These are phyloP conservation scores for Drosophila watanabei DNA, from an alignment of 1,140 invertebrate genomes.

Conservation along the genomic window DNA sequence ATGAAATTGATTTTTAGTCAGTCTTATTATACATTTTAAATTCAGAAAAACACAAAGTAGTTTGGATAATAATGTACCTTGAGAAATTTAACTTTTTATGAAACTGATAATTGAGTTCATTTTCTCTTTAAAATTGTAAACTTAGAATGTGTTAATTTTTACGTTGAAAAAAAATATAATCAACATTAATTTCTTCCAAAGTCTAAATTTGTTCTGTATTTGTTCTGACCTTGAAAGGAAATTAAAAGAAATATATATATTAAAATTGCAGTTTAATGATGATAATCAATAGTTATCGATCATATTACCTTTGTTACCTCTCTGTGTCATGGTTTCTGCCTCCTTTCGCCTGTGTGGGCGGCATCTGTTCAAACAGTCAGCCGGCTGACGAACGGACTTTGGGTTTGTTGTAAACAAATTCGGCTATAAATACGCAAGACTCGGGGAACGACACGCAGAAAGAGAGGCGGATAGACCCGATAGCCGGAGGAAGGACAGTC, in stretches of 20 bases:
- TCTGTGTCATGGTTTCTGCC: neutral
- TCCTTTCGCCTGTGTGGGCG: constrained; percentile 34
- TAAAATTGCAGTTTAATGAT: neutral
- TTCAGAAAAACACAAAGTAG: neutral
- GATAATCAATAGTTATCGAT: neutral
- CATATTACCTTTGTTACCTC: neutral
- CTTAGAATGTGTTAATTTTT: too few relatives aligned
- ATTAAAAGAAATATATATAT: neutral
- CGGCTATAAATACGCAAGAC: constrained; percentile 47
- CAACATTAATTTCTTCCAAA: neutral
- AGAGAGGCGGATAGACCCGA: constrained; percentile 16
- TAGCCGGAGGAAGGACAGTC: constrained; percentile 39
- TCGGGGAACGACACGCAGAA: constrained; percentile 8
- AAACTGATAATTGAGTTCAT: neutral
- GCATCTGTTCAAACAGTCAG: constrained; percentile 34
- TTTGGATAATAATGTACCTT: neutral
- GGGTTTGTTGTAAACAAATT: constrained; percentile 71
- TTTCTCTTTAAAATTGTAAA: too few relatives aligned
- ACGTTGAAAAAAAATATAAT: too few relatives aligned
- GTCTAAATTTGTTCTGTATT: too few relatives aligned
- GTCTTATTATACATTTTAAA: neutral
- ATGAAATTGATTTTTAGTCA: neutral
- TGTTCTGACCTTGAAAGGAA: neutral
- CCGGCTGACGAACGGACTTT: constrained; percentile 59
- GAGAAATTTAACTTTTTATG: too few relatives aligned